phyloP scores from a whole-genome alignment of 1,140 invertebrate species.

The Hypsibius dujardini region DNA sequence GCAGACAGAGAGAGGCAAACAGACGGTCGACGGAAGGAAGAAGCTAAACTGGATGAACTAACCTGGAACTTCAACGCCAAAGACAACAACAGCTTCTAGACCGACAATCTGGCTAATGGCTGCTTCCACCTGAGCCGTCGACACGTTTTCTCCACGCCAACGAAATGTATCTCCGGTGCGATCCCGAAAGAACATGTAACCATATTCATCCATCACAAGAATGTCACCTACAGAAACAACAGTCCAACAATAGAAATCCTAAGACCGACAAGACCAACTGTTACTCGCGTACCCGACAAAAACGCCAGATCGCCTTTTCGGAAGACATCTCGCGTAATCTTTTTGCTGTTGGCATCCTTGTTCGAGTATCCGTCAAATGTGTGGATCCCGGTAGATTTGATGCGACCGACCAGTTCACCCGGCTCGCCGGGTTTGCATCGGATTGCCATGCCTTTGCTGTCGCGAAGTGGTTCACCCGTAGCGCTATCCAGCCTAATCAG shows the following conservation, averaged over 20 bases:
- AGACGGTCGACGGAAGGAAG: too few relatives aligned
- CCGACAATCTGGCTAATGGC: constrained; percentile 65
- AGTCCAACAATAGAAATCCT: background rate
- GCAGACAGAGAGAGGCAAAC: too few relatives aligned
- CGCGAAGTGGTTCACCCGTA: constrained; percentile 61
- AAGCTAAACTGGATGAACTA: too few relatives aligned
- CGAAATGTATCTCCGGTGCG: constrained; percentile 92
- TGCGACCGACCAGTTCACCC: constrained; percentile 92
- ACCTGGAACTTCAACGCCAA: constrained; percentile 63
- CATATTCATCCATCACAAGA: constrained; percentile 68
- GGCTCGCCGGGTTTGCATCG: constrained; percentile 62
- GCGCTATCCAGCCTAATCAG: constrained; percentile 69
- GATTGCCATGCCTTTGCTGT: constrained; percentile 60
- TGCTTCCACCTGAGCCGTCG: constrained; percentile 88
- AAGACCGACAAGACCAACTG: background rate
- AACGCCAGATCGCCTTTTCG: constrained; percentile 72
- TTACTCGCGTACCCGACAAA: constrained; percentile 48
- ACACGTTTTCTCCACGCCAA: constrained; percentile 94
- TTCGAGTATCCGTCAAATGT: constrained; percentile 67
- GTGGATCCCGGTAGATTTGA: constrained; percentile 34
- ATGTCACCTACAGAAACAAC: constrained; percentile 57
- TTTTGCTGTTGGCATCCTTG: constrained; percentile 73
- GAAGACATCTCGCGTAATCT: constrained; percentile 75
- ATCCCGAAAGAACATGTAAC: constrained; percentile 87
- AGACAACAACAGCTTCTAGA: constrained; percentile 77